Conservation (phyloP, 2,113 vertebrate species). For the Dermatemys mawii region DNA sequence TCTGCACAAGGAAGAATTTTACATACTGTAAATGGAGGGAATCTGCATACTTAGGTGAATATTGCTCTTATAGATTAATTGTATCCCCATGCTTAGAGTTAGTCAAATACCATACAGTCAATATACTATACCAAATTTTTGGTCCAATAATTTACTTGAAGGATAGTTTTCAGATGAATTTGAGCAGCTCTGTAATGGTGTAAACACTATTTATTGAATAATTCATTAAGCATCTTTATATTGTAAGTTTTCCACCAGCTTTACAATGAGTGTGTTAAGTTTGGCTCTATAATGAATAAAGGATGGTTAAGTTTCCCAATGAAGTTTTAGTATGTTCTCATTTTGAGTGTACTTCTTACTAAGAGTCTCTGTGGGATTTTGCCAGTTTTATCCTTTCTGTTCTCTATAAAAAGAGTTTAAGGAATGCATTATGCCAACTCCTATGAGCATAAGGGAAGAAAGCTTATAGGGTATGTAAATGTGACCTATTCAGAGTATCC, state of each 20-base stretch:
- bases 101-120: not conserved
- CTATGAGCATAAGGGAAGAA: not conserved
- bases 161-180: not conserved
- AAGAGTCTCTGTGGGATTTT: not conserved
- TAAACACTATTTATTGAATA: not conserved
- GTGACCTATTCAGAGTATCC: not conserved
- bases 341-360: not conserved
- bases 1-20: not conserved
- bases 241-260: not conserved
- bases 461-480: not conserved
- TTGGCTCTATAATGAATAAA: not conserved
- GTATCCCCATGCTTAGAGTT: rapidly evolving
- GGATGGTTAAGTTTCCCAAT: not conserved
- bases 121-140: not conserved
- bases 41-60: not conserved
- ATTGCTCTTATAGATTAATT: not conserved
- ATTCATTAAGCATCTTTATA: not conserved
- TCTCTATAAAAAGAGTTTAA: not conserved
- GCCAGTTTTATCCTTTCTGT: not conserved
- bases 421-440: not conserved
- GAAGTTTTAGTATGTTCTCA: not conserved
- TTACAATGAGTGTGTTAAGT: not conserved
- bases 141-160: not conserved
- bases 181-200: not conserved
- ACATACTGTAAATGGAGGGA: not conserved